Percentiles rank a stretch among this genome's conserved stretches.
Evolutionary conservation across 2,888 invertebrate genomes (phyloP).

Genomic region (Drosophila nr. perissopoda): DNA sequence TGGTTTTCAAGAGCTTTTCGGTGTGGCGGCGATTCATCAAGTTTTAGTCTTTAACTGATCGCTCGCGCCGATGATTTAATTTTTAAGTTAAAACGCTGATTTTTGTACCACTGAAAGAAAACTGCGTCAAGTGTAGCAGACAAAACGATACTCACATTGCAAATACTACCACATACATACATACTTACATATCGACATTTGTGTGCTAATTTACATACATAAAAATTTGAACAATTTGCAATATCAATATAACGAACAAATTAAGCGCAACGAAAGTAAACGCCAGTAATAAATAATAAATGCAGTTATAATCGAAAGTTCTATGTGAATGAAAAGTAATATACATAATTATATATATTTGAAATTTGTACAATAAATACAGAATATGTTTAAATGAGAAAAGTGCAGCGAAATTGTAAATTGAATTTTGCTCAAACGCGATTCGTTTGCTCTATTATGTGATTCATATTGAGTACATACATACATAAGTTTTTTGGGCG

Average conservation of each 20-base stretch:
- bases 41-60: constrained; percentile 84
- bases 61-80: constrained; percentile 84
- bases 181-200: constrained; percentile 13
- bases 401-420: constrained; percentile 38
- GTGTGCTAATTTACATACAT: constrained; percentile 37
- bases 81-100: constrained; percentile 79
- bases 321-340: constrained; percentile 30
- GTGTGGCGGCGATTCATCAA: constrained; percentile 67
- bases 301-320: constrained; percentile 50
- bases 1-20: constrained; percentile 53
- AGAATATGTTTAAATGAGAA: constrained; percentile 26
- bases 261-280: constrained; percentile 40
- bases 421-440: constrained; percentile 49
- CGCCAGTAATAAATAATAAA: constrained; percentile 12
- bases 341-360: constrained; percentile 11
- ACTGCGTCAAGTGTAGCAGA: constrained; percentile 54
- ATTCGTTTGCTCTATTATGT: constrained; percentile 72
- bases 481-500: constrained; percentile 43
- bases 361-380: constrained; percentile 11
- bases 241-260: constrained; percentile 45
- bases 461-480: constrained; percentile 71
- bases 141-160: constrained; percentile 67
- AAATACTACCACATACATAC: constrained; percentile 35
- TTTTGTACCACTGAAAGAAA: constrained; percentile 50
- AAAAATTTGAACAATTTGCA: constrained; percentile 39